Base-by-base conservation (phyloP, 2,888 invertebrate genomes). In the Molorchus minor region DNA sequence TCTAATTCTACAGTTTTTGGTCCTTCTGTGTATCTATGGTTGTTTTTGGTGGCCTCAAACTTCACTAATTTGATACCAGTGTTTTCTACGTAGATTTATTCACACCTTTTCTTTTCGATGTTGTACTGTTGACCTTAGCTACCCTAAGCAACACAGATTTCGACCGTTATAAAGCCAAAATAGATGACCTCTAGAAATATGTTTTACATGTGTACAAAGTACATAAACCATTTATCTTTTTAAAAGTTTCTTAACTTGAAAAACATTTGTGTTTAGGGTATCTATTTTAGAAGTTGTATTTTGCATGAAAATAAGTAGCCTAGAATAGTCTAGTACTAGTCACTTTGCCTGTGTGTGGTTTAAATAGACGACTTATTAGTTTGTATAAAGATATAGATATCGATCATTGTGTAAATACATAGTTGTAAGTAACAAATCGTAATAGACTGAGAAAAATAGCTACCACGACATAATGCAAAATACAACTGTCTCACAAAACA, bases 261-360 rank as follows among this genome's bases (percentile, higher is more conserved):
- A n/a, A n/a, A n/a, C n/a, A n/a, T n/a, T 56, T 49, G 45, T 65
- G 67, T 66, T 68, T 61, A 64, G 61, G 64, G 64, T 69, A 62
- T n/a, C n/a, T n/a, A 60, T 36, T 21, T 57, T 65, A 71, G 63
- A 59, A 68, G 73, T 74, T 73, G 75, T 74, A 74, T 75, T 75
- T 75, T 73, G 75, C 75, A 75, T 75, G 74, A 58, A 43, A 53
- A 59, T 47, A n/a, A 25, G 70, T 67, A 64, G 62, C 57, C 58
- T 61, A 70, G 67, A 40, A 58, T 58, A 64, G 58, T 29, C 16
- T 65, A 62, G 62, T 44, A 16, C 56, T 64, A 49, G 58, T 49
- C 47, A 58, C 53, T 44, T 40, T 68, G 68, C 64, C 58, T 68
- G 68, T 58, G 52, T 60, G 60, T 57, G 19, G 30, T 25, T 45